phyloP scores from a whole-genome alignment of 2,113 vertebrate species.

The Burhinus oedicnemus region DNA sequence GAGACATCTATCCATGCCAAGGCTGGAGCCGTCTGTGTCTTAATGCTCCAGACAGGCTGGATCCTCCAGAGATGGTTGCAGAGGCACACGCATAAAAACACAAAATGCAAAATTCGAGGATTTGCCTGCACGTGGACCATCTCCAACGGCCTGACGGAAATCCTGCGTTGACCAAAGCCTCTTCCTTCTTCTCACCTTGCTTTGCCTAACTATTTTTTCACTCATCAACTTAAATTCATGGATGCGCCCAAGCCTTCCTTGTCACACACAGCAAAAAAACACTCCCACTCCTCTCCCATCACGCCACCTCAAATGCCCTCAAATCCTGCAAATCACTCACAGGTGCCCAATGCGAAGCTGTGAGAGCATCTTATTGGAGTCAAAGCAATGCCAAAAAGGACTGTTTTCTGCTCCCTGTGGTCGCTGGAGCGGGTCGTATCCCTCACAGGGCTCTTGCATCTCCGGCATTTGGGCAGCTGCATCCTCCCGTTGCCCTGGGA shows the following conservation, averaged over 20 bases:
- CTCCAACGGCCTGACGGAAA: background rate
- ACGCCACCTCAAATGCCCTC: fast-evolving
- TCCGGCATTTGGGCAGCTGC: background rate
- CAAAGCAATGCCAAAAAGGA: background rate
- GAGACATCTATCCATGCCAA: background rate
- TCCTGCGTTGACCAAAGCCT: background rate
- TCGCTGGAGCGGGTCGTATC: fast-evolving
- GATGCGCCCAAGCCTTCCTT: background rate
- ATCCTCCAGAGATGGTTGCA: background rate
- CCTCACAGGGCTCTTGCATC: fast-evolving
- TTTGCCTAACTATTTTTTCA: background rate
- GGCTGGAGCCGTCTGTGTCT: background rate
- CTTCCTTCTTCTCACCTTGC: background rate
- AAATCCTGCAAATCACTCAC: background rate
- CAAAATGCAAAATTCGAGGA: fast-evolving
- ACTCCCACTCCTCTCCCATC: background rate
- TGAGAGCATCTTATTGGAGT: background rate
- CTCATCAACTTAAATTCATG: background rate
- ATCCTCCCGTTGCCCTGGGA: background rate
- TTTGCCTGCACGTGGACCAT: background rate
- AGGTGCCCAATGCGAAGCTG: fast-evolving
- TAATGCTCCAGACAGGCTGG: background rate
- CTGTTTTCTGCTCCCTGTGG: background rate
- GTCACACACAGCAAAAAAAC: background rate
- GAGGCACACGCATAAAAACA: background rate